Evolutionary conservation across 1,140 invertebrate genomes (phyloP).

Genomic region (Saccostrea echinata): DNA sequence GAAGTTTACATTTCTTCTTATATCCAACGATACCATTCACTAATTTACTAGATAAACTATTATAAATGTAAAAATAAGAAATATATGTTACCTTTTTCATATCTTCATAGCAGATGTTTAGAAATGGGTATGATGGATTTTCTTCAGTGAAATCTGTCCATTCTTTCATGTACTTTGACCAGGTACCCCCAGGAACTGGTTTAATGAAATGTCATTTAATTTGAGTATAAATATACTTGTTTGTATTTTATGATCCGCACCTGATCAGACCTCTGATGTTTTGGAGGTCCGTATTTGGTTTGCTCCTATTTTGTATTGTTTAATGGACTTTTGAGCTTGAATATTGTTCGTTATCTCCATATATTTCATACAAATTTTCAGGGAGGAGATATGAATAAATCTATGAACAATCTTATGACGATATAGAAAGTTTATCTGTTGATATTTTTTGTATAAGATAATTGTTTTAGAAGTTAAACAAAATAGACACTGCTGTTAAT

Average conservation of each 20-base stretch:
- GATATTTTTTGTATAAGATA: background rate
- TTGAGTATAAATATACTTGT: too few species aligned
- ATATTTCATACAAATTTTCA: too few species aligned
- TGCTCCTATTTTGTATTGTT: too few species aligned
- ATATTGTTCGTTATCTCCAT: too few species aligned
- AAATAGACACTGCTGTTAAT: background rate
- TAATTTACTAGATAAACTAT: background rate
- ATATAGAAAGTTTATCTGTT: background rate
- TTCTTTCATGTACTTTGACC: background rate
- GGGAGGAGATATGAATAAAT: too few species aligned
- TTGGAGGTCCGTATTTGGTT: too few species aligned
- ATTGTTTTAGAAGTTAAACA: background rate
- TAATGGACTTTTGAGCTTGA: too few species aligned
- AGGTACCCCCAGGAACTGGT: background rate
- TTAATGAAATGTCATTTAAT: too few species aligned
- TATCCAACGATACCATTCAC: background rate
- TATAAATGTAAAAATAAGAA: background rate
- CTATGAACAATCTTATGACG: too few species aligned
- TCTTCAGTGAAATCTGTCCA: background rate
- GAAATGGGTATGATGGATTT: background rate
- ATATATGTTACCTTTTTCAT: background rate
- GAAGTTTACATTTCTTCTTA: too few species aligned
- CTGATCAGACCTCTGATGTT: too few species aligned
- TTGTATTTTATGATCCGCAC: too few species aligned
- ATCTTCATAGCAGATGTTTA: background rate